Percentiles rank a stretch among this genome's conserved stretches.
Conservation (phyloP, 2,113 vertebrate species). For the Promerops cafer region DNA sequence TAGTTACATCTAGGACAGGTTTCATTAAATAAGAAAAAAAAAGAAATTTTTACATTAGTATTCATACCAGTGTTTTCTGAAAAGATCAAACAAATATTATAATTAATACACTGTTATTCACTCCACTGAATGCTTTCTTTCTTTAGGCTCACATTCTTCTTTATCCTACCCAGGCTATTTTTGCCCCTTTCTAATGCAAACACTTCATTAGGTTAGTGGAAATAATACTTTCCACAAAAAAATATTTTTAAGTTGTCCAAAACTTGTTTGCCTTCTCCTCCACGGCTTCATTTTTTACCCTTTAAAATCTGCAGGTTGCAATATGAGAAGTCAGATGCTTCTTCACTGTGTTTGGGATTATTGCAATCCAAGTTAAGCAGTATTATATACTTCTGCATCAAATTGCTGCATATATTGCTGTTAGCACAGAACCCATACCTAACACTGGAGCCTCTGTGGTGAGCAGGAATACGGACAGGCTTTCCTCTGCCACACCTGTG, state of each 20-base stretch:
- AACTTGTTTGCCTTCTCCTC: not conserved
- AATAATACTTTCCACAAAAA: not conserved
- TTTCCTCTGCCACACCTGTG: not conserved
- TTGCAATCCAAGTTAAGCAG: not conserved
- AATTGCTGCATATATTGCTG: not conserved
- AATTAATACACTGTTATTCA: not conserved
- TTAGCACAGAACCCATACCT: not conserved
- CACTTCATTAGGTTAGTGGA: not conserved
- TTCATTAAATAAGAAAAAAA: not conserved
- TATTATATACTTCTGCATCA: not conserved
- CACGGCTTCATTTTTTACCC: not conserved
- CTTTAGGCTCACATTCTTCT: conserved; percentile 4
- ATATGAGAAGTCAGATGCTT: not conserved
- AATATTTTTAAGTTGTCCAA: not conserved
- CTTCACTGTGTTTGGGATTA: not conserved
- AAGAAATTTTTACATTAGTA: not conserved
- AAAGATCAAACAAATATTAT: not conserved
- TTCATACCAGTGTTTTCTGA: not conserved
- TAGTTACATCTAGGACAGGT: not conserved
- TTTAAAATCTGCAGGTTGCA: not conserved
- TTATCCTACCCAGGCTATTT: not conserved
- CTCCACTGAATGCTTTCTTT: not conserved
- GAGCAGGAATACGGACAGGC: fast-evolving
- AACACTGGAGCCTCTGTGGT: fast-evolving
- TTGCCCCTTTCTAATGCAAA: not conserved